A percentile compares a stretch with the other conserved stretches of the same genome.
Conservation (phyloP, 2,888 invertebrate genomes). For the Caenorhabditis imperialis region DNA sequence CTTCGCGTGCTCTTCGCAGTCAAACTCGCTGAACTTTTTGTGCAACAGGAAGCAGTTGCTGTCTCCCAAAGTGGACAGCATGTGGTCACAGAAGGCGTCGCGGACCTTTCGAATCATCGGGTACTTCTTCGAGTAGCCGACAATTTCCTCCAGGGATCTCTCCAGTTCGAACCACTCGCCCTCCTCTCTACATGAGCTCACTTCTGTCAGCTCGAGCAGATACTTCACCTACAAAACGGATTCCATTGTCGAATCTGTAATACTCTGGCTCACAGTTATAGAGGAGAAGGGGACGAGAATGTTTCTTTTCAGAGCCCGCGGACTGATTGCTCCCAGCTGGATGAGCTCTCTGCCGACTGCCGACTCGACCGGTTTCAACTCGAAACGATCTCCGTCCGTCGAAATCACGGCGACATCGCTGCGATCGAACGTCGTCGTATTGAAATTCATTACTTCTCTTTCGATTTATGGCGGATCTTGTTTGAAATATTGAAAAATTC, state of each 20-base stretch:
- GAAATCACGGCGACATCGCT: constrained; percentile 37
- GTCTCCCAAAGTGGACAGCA: constrained; percentile 13
- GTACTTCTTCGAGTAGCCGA: constrained; percentile 93
- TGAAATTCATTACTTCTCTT: constrained; percentile 22
- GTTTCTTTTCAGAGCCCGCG: constrained; percentile 22
- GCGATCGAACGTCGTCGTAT: constrained; percentile 7
- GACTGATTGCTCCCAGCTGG: constrained; percentile 30
- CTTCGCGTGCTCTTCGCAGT: constrained; percentile 1
- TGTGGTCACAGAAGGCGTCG: constrained; percentile 23
- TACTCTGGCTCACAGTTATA: constrained; percentile 9
- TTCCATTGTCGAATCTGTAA: not conserved
- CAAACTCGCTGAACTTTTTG: constrained; percentile 29
- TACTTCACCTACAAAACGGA: constrained; percentile 22
- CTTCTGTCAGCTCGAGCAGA: constrained; percentile 14
- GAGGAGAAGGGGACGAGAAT: constrained; percentile 36
- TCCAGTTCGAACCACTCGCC: constrained; percentile 34
- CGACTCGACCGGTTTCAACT: constrained; percentile 31
- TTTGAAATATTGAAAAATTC: too few species aligned
- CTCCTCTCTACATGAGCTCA: constrained; percentile 16
- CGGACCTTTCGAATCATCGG: constrained; percentile 86
- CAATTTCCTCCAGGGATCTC: constrained; percentile 87
- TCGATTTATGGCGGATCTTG: too few species aligned
- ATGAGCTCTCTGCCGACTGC: constrained; percentile 30
- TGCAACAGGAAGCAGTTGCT: constrained; percentile 44
- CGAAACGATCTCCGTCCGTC: constrained; percentile 34